A percentile compares a stretch with the other conserved stretches of the same genome.
phyloP scores from a whole-genome alignment of 2,113 vertebrate species.

The Chloropsis hardwickii region DNA sequence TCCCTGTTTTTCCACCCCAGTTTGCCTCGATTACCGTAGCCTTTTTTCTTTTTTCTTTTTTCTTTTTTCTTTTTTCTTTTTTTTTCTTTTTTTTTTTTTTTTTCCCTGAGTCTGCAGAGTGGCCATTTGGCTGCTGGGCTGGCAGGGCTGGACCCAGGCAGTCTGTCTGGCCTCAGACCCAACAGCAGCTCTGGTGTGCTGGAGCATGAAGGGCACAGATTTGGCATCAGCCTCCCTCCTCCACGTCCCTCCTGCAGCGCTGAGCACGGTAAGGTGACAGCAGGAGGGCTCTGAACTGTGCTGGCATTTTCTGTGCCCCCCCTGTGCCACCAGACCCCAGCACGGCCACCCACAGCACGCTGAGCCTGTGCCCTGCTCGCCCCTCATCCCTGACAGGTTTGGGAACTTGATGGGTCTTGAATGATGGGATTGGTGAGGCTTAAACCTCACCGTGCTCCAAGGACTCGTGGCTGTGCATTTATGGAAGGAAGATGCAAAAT shows the following conservation, averaged over 20 bases:
- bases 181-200: neutral
- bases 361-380: fast-evolving
- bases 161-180: neutral
- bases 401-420: neutral
- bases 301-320: neutral
- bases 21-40: neutral
- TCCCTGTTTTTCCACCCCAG: neutral
- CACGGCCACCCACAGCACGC: neutral
- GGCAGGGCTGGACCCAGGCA: neutral
- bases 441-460: neutral
- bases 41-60: neutral
- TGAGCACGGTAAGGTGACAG: neutral
- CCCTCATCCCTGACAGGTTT: neutral
- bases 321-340: too few species aligned
- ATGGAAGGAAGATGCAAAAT: conserved; percentile 4
- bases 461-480: neutral
- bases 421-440: neutral
- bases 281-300: neutral
- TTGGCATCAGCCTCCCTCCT: neutral
- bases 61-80: neutral
- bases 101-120: neutral
- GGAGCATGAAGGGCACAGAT: neutral
- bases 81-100: neutral
- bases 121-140: neutral
- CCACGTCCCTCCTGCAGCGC: neutral